phyloP scores from a whole-genome alignment of 2,888 invertebrate species.

The Ophioninae sp. region DNA sequence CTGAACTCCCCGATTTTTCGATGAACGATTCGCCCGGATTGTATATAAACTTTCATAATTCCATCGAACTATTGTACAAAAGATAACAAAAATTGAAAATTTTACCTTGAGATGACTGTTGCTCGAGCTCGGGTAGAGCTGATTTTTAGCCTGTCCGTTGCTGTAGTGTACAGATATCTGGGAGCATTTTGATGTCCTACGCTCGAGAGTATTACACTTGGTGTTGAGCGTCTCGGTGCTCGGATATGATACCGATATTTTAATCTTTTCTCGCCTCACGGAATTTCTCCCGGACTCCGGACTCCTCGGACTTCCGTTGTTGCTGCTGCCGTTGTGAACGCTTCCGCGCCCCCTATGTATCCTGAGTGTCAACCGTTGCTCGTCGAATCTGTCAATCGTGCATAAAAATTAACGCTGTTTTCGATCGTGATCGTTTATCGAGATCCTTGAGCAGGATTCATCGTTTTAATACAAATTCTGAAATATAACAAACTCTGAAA shows the following conservation, averaged over 20 bases:
- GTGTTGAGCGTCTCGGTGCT: conserved; percentile 85
- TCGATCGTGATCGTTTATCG: too few relatives aligned
- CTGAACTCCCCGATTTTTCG: too few relatives aligned
- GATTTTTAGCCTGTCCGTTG: conserved; percentile 78
- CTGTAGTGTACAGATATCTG: conserved; percentile 78
- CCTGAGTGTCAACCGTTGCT: conserved; percentile 93
- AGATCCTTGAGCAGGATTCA: too few relatives aligned
- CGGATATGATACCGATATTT: conserved; percentile 93
- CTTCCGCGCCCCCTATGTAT: conserved; percentile 94
- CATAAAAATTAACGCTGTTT: too few relatives aligned
- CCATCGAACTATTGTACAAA: neutral
- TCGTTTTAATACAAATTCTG: too few relatives aligned
- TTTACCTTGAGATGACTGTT: conserved; percentile 77
- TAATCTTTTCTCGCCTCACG: conserved; percentile 89
- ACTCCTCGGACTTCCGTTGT: conserved; percentile 74
- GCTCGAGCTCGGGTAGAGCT: conserved; percentile 75
- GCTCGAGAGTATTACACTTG: conserved; percentile 78
- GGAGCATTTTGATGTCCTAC: conserved; percentile 77
- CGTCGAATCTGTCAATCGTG: conserved; percentile 86
- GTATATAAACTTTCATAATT: neutral
- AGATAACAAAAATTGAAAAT: conserved; percentile 32
- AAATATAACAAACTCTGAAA: too few relatives aligned
- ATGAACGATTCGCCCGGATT: neutral
- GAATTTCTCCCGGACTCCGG: conserved; percentile 77
- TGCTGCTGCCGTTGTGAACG: conserved; percentile 80